phyloP scores from a whole-genome alignment of 23 tunicate genomes.

The Oikopleura dioica region DNA sequence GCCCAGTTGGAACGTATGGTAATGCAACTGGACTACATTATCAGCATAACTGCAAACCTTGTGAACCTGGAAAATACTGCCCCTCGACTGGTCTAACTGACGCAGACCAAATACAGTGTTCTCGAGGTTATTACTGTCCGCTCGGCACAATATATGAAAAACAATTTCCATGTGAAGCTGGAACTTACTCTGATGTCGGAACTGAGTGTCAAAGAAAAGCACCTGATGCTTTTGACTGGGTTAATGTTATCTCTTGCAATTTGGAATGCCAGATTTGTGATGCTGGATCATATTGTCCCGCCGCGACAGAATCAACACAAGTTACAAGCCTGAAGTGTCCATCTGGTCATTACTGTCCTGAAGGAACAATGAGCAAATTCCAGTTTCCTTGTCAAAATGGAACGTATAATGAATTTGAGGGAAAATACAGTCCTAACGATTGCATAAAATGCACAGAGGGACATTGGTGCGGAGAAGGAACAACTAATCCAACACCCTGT shows the following conservation, averaged over 20 bases:
- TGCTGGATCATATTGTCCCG: constrained; percentile 53
- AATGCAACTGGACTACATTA: constrained; percentile 19
- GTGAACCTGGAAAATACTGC: constrained; percentile 62
- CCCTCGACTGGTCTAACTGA: too few species aligned
- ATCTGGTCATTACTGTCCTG: constrained; percentile 33
- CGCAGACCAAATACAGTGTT: too few species aligned
- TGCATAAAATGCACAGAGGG: constrained; percentile 56
- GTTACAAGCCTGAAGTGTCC: constrained; percentile 34
- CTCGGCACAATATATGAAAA: too few species aligned
- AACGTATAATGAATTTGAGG: too few species aligned
- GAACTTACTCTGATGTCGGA: too few species aligned
- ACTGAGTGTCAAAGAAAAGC: too few species aligned
- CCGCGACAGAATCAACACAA: constrained; percentile 18
- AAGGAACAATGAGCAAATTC: too few species aligned
- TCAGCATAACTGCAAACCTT: constrained; percentile 29
- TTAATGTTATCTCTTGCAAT: too few species aligned
- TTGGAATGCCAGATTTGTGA: constrained; percentile 86
- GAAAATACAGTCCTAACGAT: too few species aligned
- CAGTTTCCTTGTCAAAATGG: too few species aligned
- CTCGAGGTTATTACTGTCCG: constrained; percentile 63
- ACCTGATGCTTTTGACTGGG: too few species aligned
- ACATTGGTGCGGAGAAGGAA: constrained; percentile 36
- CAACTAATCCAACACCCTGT: constrained; percentile 35
- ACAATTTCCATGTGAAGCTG: too few species aligned
- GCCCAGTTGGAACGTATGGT: constrained; percentile 63